Evolutionary conservation across 1,140 invertebrate genomes (phyloP).

Genomic region (Nymphalis io): DNA sequence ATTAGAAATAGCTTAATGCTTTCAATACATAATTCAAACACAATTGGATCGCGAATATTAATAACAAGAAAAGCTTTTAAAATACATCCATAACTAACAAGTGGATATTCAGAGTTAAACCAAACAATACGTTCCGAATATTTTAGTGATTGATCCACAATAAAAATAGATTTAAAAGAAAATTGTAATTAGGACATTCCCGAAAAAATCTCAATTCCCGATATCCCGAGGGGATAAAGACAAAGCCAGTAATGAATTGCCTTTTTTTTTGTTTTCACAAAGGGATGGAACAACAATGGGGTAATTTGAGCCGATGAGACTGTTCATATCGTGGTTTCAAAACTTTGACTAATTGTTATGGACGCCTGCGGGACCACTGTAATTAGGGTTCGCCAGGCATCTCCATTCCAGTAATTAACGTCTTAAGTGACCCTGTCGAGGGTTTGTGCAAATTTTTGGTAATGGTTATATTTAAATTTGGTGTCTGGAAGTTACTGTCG

Average conservation of each 20-base stretch:
- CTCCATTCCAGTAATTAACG: slow-evolving; percentile 27
- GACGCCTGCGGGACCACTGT: slow-evolving; percentile 30
- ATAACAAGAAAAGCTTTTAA: background rate
- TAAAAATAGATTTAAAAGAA: slow-evolving; percentile 15
- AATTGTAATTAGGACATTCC: slow-evolving; percentile 36
- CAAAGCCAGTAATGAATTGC: slow-evolving; percentile 43
- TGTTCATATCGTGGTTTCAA: slow-evolving; percentile 37
- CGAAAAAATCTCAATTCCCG: slow-evolving; percentile 40
- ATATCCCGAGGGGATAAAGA: slow-evolving; percentile 39
- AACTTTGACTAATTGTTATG: slow-evolving; percentile 38
- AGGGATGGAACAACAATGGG: slow-evolving; percentile 41
- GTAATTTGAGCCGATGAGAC: slow-evolving; percentile 42
- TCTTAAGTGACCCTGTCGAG: slow-evolving; percentile 26
- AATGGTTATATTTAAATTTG: slow-evolving; percentile 13
- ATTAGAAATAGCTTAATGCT: too few species aligned
- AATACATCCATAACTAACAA: background rate
- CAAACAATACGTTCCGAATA: background rate
- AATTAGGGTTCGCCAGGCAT: slow-evolving; percentile 29
- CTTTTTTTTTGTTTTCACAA: slow-evolving; percentile 44
- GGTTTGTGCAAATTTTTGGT: slow-evolving; percentile 15
- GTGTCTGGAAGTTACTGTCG: background rate
- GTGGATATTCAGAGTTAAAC: background rate
- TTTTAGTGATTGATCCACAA: background rate
- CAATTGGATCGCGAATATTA: too few species aligned
- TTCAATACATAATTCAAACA: too few species aligned